phyloP scores from a whole-genome alignment of 2,797 vertebrate species.

The Steatocranus sp. region DNA sequence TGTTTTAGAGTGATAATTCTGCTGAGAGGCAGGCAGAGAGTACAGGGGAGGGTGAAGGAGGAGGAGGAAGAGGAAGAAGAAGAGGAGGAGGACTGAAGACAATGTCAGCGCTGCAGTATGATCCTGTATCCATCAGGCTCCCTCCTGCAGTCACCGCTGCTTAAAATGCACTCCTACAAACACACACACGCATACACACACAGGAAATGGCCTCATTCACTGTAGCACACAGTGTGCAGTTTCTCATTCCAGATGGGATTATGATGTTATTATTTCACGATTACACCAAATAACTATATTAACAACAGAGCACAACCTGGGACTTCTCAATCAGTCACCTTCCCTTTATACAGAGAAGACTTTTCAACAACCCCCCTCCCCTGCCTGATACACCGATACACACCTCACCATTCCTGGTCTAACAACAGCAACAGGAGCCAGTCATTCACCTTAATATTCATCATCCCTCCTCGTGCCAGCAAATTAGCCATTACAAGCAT shows the following conservation, averaged over 20 bases:
- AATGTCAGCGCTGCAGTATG: slow-evolving; percentile 73
- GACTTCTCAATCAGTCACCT: slow-evolving; percentile 71
- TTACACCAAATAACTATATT: slow-evolving; percentile 70
- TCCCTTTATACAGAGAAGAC: slow-evolving; percentile 42
- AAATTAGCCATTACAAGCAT: slow-evolving; percentile 35
- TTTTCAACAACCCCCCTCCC: slow-evolving; percentile 48
- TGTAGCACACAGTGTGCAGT: slow-evolving; percentile 63
- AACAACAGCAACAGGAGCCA: slow-evolving; percentile 45
- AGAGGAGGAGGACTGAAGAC: slow-evolving; percentile 66
- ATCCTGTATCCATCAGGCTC: slow-evolving; percentile 72
- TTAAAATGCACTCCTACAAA: slow-evolving; percentile 65
- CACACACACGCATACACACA: slow-evolving; percentile 18
- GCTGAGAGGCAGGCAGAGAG: slow-evolving; percentile 69
- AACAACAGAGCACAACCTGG: slow-evolving; percentile 68
- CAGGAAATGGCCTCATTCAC: slow-evolving; percentile 72
- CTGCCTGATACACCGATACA: slow-evolving; percentile 13
- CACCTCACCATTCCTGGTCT: slow-evolving; percentile 38
- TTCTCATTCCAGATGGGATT: slow-evolving; percentile 72
- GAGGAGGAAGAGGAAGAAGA: slow-evolving; percentile 38
- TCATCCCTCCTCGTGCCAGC: slow-evolving; percentile 14
- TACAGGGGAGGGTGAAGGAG: slow-evolving; percentile 48
- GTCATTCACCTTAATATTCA: slow-evolving; percentile 45
- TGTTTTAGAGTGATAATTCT: slow-evolving; percentile 64
- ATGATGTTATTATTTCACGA: slow-evolving; percentile 73
- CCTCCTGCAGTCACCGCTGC: slow-evolving; percentile 67